Base-by-base conservation (phyloP, 2,797 vertebrate genomes). In the Perodicticus potto region DNA sequence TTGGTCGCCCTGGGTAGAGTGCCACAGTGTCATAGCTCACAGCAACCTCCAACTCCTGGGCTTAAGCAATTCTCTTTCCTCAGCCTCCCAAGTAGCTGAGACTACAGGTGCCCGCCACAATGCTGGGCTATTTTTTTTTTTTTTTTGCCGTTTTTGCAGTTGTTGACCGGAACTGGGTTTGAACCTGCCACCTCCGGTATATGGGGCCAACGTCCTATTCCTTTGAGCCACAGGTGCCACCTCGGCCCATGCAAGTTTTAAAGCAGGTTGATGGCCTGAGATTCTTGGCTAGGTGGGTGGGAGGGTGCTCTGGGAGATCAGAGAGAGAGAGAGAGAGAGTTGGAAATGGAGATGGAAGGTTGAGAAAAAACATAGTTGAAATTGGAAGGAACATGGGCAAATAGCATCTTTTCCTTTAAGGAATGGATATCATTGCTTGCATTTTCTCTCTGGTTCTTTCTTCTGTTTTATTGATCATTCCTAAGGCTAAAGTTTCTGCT, bases 401-500 rank as follows among this genome's bases (percentile, higher is more conserved):
- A 89, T 53, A 76, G 1, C 27, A 73, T 4, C 37, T 86, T 81
- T 94, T 81, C 73, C 74, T 95, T 96, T 96, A 94, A 97, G 86
- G 74, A 81, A 73, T n/a, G 53, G 76, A 63, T 76, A 65, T 63
- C 34, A 81, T 65, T 85, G 61, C 87, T 94, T 85, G 83, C 89
- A n/a, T 93, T 97, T 91, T 80, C 63, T 80, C 34, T 89, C 3
- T 69, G 16, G 70, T 84, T 85, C 85, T 70, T 81, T 81, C 83
- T 93, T 86, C 63, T 55, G 29, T 89, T 91, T 95, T 93, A 96
- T 91, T 96, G 94, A 97, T 96, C 93, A 94, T 93, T 94, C 93
- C 67, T 78, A 81, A 89, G 91, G 93, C 74, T 94, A 89, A 94
- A 55, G 57, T 96, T 97, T 93, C 93, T 81, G n/a, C 69, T 76